phyloP scores from a whole-genome alignment of 1,140 invertebrate species.

The Lepidostoma basale region DNA sequence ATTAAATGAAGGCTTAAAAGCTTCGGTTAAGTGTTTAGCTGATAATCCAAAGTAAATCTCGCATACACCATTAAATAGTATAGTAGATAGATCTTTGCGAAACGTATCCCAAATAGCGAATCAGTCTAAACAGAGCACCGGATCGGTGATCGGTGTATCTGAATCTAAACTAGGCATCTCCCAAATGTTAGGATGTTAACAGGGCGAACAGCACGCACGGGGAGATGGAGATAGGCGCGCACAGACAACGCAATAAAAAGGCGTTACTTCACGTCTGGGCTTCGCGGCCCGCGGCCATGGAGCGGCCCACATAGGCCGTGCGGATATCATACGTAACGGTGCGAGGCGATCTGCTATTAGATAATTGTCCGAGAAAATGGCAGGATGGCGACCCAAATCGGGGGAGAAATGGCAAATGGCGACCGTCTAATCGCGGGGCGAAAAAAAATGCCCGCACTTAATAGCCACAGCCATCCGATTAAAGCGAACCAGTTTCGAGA shows the following conservation, averaged over 20 bases:
- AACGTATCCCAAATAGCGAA: slow-evolving; percentile 4
- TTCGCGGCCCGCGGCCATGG: background rate
- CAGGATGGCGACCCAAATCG: background rate
- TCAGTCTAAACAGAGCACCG: slow-evolving; percentile 11
- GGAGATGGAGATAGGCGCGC: background rate
- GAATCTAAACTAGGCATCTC: slow-evolving; percentile 21
- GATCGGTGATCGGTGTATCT: background rate
- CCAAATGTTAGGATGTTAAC: background rate
- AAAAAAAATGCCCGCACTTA: background rate
- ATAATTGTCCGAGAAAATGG: slow-evolving; percentile 18
- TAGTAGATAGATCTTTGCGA: slow-evolving; percentile 1
- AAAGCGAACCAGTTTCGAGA: background rate
- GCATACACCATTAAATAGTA: background rate
- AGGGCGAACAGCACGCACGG: background rate
- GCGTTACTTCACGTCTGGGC: slow-evolving; percentile 18
- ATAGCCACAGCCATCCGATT: slow-evolving; percentile 5
- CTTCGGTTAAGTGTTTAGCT: background rate
- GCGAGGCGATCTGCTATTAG: slow-evolving; percentile 7
- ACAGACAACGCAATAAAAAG: slow-evolving; percentile 20
- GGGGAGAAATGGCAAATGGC: slow-evolving; percentile 13
- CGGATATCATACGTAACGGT: slow-evolving; percentile 24
- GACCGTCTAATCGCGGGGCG: slow-evolving; percentile 1
- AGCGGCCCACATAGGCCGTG: slow-evolving; percentile 12
- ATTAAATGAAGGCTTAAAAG: too few relatives aligned
- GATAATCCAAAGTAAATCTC: slow-evolving; percentile 16